Conservation (phyloP, 2,113 vertebrate genomes). For the Hystrix cristata region DNA sequence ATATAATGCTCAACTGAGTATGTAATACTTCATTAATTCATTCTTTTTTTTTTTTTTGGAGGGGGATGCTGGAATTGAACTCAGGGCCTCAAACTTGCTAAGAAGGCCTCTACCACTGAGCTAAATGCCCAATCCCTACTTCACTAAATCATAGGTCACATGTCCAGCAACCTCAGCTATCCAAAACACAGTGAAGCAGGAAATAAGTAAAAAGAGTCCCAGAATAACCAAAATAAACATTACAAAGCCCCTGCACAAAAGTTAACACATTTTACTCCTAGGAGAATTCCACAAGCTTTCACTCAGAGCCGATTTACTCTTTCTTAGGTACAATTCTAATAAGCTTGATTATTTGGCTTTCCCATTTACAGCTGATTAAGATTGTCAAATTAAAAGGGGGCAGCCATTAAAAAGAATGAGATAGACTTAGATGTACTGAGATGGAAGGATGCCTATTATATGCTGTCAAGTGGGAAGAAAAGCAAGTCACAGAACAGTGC, state of each 20-base stretch:
- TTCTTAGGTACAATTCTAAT: slow-evolving; percentile 85
- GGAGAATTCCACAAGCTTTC: slow-evolving; percentile 79
- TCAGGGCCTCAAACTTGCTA: too few relatives aligned
- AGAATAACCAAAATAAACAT: slow-evolving; percentile 84
- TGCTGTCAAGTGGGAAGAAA: slow-evolving; percentile 25
- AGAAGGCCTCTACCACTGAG: too few relatives aligned
- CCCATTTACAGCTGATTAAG: slow-evolving; percentile 84
- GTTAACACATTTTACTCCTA: slow-evolving; percentile 82
- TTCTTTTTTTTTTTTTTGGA: too few relatives aligned
- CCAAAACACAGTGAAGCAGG: slow-evolving; percentile 80
- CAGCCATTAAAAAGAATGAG: slow-evolving; percentile 82
- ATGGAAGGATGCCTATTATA: slow-evolving; percentile 51
- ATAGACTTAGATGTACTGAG: slow-evolving; percentile 76
- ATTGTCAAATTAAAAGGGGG: slow-evolving; percentile 83
- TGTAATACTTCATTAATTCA: slow-evolving; percentile 57
- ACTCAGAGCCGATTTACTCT: slow-evolving; percentile 76
- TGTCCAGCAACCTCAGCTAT: slow-evolving; percentile 65
- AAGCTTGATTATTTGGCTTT: slow-evolving; percentile 85
- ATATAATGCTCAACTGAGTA: slow-evolving; percentile 40
- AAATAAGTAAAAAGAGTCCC: slow-evolving; percentile 80
- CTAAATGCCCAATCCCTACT: background rate
- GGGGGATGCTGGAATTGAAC: too few relatives aligned
- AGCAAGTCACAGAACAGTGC: slow-evolving; percentile 5
- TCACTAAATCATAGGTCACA: slow-evolving; percentile 61
- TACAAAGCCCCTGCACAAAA: slow-evolving; percentile 77